A percentile compares a stretch with the other conserved stretches of the same genome.
These are phyloP conservation scores for Cathartes aura DNA, from an alignment of 2,113 vertebrate genomes.

Conservation along the genomic window DNA sequence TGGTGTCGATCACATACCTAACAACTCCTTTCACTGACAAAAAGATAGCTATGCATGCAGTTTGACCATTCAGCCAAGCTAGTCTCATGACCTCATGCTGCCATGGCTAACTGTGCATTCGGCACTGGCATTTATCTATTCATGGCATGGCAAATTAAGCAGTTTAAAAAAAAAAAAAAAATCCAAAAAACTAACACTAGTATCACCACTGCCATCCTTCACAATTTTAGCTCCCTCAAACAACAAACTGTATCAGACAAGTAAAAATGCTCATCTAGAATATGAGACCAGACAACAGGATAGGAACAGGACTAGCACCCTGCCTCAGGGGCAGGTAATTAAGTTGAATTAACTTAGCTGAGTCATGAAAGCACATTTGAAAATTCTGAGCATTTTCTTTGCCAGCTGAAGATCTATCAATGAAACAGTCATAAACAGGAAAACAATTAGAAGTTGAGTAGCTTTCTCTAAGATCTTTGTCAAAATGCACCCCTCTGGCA, in stretches of 20 bases:
- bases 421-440: background rate
- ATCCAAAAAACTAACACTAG: too few species aligned
- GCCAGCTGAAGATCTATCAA: background rate
- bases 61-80: background rate
- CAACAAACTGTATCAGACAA: background rate
- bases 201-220: background rate
- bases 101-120: background rate
- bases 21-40: background rate
- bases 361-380: background rate
- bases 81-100: background rate
- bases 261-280: background rate
- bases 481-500: background rate
- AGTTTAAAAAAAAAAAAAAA: background rate
- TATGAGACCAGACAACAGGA: background rate
- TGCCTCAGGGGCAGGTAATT: background rate
- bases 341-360: background rate
- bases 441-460: background rate
- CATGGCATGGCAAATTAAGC: fast-evolving
- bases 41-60: background rate
- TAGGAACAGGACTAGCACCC: background rate
- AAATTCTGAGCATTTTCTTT: background rate
- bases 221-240: background rate
- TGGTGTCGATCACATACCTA: background rate
- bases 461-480: background rate
- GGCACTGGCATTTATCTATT: background rate